phyloP scores from a whole-genome alignment of 2,888 invertebrate species.

The Ctenicera cuprea region DNA sequence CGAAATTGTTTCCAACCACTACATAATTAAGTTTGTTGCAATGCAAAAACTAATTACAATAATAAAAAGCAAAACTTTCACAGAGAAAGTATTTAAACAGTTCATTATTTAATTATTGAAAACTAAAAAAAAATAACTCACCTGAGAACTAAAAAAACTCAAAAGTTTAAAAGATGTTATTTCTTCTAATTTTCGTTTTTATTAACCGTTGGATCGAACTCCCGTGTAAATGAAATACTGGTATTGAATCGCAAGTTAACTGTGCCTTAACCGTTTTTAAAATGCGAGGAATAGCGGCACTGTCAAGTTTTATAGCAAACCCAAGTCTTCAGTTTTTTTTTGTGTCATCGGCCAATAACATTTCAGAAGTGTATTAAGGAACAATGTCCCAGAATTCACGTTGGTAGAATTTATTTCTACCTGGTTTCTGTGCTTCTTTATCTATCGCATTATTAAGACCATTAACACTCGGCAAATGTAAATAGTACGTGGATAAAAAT shows the following conservation, averaged over 20 bases:
- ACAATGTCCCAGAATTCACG: constrained; percentile 43
- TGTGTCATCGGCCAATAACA: constrained; percentile 51
- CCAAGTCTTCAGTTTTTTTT: constrained; percentile 41
- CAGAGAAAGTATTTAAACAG: background rate
- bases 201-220: background rate
- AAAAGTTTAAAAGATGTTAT: too few species aligned
- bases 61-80: constrained; percentile 1
- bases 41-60: background rate
- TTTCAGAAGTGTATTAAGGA: constrained; percentile 45
- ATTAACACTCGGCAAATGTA: background rate
- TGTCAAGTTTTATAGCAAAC: constrained; percentile 49
- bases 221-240: background rate
- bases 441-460: background rate
- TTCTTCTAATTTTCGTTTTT: too few species aligned
- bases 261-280: constrained; percentile 41
- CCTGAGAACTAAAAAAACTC: too few species aligned
- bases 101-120: background rate
- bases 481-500: constrained; percentile 29
- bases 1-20: background rate
- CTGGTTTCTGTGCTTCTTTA: constrained; percentile 2
- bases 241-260: constrained; percentile 12
- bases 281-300: constrained; percentile 48
- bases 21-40: background rate
- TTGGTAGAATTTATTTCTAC: constrained; percentile 12
- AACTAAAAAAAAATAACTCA: too few species aligned